Conservation (phyloP, 2,888 invertebrate species). For the Ectropis crepuscularia region DNA sequence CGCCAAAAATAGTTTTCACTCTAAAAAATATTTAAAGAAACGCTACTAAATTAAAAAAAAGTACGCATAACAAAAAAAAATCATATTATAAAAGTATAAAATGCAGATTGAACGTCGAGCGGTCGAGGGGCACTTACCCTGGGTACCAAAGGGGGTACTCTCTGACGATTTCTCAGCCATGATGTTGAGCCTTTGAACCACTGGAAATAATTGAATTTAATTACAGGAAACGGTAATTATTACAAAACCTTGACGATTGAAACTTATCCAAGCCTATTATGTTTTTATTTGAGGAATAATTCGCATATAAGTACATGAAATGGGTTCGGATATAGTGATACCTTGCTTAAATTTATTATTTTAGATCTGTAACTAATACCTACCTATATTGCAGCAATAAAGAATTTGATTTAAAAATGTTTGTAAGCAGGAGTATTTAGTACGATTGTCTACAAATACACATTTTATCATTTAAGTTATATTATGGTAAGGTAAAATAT, state of each 20-base stretch:
- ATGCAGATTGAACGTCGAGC: conserved; percentile 23
- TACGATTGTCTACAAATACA: no score
- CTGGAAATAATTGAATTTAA: conserved; percentile 51
- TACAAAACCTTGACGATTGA: neutral
- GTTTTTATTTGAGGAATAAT: no score
- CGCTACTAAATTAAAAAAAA: neutral
- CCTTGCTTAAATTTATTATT: no score
- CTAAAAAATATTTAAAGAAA: neutral
- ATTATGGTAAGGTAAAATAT: no score
- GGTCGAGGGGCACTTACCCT: conserved; percentile 60
- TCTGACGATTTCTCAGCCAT: conserved; percentile 75
- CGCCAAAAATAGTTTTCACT: neutral
- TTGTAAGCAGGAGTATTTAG: no score
- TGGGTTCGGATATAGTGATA: no score
- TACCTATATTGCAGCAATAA: no score
- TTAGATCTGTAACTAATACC: no score
- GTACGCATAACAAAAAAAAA: neutral
- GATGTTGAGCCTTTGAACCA: conserved; percentile 76
- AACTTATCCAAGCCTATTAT: no score
- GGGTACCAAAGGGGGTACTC: conserved; percentile 76
- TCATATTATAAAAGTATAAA: conserved; percentile 21
- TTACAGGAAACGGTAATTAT: conserved; percentile 23
- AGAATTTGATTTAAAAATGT: no score
- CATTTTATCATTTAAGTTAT: no score
- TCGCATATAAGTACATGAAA: no score